Percentiles rank a stretch among this genome's conserved stretches.
These are phyloP conservation scores for Furnarius figulus DNA, from an alignment of 2,113 vertebrate species.

Conservation along the genomic window DNA sequence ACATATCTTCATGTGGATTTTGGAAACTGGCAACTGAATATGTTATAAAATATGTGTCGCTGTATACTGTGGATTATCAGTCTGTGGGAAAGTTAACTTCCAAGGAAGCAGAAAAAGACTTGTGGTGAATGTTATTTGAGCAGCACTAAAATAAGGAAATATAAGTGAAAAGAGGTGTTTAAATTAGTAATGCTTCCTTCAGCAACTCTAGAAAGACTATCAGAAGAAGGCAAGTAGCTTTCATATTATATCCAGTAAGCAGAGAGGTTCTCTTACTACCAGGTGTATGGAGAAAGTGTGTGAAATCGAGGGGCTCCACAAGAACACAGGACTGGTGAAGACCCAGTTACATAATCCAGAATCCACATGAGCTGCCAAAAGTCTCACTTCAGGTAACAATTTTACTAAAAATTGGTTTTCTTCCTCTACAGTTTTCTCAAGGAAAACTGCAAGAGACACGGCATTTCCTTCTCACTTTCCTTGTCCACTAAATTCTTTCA, in stretches of 20 bases:
- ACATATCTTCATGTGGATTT: not conserved
- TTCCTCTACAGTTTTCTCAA: not conserved
- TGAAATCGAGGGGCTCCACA: not conserved
- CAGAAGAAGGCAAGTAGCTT: not conserved
- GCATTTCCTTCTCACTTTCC: not conserved
- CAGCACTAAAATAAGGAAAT: not conserved
- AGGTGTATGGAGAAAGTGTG: not conserved
- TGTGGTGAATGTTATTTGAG: not conserved
- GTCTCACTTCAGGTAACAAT: not conserved
- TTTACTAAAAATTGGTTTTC: not conserved
- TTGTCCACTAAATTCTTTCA: not conserved
- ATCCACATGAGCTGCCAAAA: not conserved
- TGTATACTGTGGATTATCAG: not conserved
- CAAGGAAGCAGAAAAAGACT: not conserved
- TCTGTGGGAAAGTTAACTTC: not conserved
- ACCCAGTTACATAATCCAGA: not conserved
- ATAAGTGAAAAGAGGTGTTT: not conserved
- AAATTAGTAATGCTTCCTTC: not conserved
- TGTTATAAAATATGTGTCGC: not conserved
- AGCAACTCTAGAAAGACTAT: not conserved
- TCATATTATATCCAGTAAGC: not conserved
- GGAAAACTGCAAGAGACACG: not conserved
- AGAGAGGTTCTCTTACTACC: not conserved
- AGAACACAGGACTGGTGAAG: not conserved
- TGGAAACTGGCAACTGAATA: not conserved